A percentile compares a stretch with the other conserved stretches of the same genome.
phyloP scores from a whole-genome alignment of 1,140 invertebrate species.

The Bicyclus anynana region DNA sequence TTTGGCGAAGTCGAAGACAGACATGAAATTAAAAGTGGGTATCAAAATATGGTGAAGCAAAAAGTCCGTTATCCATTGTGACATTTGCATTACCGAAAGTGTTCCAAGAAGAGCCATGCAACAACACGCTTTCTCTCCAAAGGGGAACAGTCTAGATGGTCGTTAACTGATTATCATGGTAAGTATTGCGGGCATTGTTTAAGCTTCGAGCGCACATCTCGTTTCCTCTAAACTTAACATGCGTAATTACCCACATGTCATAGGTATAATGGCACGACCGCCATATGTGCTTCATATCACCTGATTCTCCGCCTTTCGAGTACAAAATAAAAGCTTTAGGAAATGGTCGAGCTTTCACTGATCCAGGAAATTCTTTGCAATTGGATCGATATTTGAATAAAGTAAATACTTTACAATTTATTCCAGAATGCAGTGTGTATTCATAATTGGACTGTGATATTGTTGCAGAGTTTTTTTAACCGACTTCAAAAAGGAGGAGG shows the following conservation, averaged over 20 bases:
- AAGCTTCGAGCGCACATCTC: constrained; percentile 11
- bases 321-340: too few species aligned
- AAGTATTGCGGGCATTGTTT: constrained; percentile 51
- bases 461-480: too few species aligned
- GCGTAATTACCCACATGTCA: constrained; percentile 2
- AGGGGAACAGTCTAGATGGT: constrained; percentile 57
- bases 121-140: constrained; percentile 61
- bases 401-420: too few species aligned
- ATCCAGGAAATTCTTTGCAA: too few species aligned
- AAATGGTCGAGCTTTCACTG: too few species aligned
- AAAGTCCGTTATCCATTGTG: constrained; percentile 67
- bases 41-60: constrained; percentile 34
- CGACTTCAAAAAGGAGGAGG: too few species aligned
- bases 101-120: constrained; percentile 60
- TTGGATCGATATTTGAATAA: too few species aligned
- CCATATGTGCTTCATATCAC: too few species aligned
- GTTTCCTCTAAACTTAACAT: neutral
- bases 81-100: constrained; percentile 66
- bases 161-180: constrained; percentile 64
- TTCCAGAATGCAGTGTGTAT: too few species aligned
- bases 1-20: constrained; percentile 19
- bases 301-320: too few species aligned
- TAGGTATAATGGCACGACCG: neutral
- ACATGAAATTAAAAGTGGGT: constrained; percentile 50
- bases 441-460: too few species aligned